Percentiles rank a stretch among this genome's conserved stretches.
These are phyloP conservation scores for Micoletzkya japonica DNA, from an alignment of 2,888 invertebrate genomes.

Conservation along the genomic window DNA sequence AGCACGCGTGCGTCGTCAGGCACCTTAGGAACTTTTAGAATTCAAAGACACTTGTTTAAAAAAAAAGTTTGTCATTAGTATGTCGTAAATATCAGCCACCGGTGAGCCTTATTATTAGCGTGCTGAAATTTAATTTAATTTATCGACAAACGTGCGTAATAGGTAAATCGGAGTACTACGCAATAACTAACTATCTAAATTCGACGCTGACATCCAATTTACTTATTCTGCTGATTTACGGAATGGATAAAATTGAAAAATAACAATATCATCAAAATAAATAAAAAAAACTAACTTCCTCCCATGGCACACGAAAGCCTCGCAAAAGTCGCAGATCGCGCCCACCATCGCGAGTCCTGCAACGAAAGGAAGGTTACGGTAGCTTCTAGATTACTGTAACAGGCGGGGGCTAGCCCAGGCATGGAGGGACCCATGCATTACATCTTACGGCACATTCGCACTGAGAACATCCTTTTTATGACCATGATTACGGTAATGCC, in stretches of 20 bases:
- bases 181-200: too few relatives aligned
- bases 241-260: not conserved
- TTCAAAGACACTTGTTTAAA: too few relatives aligned
- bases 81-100: too few relatives aligned
- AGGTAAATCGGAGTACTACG: too few relatives aligned
- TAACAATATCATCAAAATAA: not conserved
- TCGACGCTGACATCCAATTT: too few relatives aligned
- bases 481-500: not conserved
- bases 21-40: too few relatives aligned
- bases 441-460: not conserved
- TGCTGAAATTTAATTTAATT: too few relatives aligned
- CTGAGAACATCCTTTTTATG: not conserved
- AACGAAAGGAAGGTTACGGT: not conserved
- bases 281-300: too few relatives aligned
- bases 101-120: too few relatives aligned
- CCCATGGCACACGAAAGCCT: constrained; percentile 95
- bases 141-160: too few relatives aligned
- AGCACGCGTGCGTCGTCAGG: constrained; percentile 84
- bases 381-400: not conserved
- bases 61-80: too few relatives aligned
- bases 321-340: constrained; percentile 94
- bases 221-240: too few relatives aligned
- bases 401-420: not conserved
- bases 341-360: constrained; percentile 80
- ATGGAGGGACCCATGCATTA: not conserved